These are phyloP conservation scores for Rostratula benghalensis DNA, from an alignment of 2,113 vertebrate genomes.

Conservation along the genomic window DNA sequence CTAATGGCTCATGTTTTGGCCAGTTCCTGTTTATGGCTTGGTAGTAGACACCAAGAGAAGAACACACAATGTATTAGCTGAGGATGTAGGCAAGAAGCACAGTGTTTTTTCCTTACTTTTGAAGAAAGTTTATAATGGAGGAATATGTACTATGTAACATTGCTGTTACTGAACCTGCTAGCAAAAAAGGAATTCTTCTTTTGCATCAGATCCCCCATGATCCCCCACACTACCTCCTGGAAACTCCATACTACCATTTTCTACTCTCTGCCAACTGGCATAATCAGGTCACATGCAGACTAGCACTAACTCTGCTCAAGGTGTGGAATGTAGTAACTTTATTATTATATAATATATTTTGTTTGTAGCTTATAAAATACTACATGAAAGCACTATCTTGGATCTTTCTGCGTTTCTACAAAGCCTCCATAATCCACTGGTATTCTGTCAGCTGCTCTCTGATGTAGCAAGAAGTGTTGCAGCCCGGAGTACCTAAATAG, in stretches of 20 bases:
- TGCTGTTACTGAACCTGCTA: background rate
- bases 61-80: background rate
- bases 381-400: background rate
- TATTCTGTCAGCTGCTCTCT: background rate
- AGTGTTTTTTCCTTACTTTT: background rate
- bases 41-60: background rate
- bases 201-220: background rate
- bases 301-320: background rate
- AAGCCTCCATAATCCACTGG: background rate
- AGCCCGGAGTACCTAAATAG: background rate
- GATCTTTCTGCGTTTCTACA: background rate
- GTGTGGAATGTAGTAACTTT: background rate
- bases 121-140: background rate
- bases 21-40: background rate
- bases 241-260: background rate
- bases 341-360: background rate
- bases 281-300: background rate
- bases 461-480: background rate
- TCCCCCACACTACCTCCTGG: rapidly evolving
- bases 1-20: background rate
- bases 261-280: background rate
- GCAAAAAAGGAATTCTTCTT: background rate
- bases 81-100: background rate
- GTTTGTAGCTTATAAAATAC: background rate
- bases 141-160: background rate